Base-by-base conservation (phyloP, 2,888 invertebrate species). In the Ferrisia virgata region DNA sequence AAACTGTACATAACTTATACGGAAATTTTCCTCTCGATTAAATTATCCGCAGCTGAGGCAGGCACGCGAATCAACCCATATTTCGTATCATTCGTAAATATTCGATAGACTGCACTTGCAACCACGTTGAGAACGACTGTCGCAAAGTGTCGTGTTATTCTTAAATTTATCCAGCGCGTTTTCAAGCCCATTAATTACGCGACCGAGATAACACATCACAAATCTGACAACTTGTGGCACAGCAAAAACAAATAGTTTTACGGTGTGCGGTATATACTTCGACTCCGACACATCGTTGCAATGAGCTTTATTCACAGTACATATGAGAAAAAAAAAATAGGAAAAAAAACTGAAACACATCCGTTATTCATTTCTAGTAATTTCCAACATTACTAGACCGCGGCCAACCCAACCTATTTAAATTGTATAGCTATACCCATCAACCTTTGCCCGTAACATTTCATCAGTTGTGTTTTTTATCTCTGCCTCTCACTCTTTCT, bases 201-300 rank as follows among this genome's bases (percentile, higher is more conserved):
- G 40, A 72, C 33, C 82, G 39, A 82, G 82, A 82, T 82, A 82
- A 82, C 82, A 72, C 82, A 82, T 82, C 82, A 82, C 82, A 82
- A 82, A 82, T 72, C 82, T 82, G 82, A 72, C 82, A 82, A 82
- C 72, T 82, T 82, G 82, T 82, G 82, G 82, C 82, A 82, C 43
- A 72, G 82, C 69, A 82, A 82, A 82, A 82, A 82, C 82, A 82
- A 82, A 82, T 82, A 76, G 82, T 82, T 82, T 72, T 40, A 82
- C 53, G 53, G 43, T 43, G 79, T 79, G 53, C 81, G 47, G 33
- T 22, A 18, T 47, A 15, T 31, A 28, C 79, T 22, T 39, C 22
- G 33, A 22, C 39, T n/a, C n/a, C n/a, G n/a, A n/a, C 36, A 39
- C 78, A 25, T 8, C n/a, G 1, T 25, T 13, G 72, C 72, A 5